Evolutionary conservation across 2,113 vertebrate species (phyloP).

Genomic region (Fregetta grallaria): DNA sequence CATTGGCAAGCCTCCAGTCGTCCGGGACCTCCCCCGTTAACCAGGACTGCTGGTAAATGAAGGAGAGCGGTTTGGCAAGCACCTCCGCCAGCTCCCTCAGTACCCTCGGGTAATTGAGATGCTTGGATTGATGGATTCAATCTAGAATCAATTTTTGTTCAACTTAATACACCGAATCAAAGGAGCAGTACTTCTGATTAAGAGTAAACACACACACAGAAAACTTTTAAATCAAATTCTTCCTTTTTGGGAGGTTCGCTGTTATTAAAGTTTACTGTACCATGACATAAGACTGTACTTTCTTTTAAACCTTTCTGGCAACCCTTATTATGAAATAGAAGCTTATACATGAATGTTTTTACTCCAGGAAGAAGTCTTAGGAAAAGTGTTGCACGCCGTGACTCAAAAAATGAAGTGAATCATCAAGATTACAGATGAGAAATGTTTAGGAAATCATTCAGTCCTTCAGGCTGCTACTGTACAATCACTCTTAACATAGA

Average conservation of each 20-base stretch:
- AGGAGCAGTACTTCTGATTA: slow-evolving; percentile 63
- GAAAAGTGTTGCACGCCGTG: not conserved
- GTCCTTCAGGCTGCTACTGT: not conserved
- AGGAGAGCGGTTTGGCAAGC: no score
- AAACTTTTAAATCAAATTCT: slow-evolving; percentile 68
- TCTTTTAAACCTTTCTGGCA: slow-evolving; percentile 50
- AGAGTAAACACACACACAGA: slow-evolving; percentile 40
- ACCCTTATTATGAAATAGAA: slow-evolving; percentile 42
- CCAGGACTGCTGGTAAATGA: no score
- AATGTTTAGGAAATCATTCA: not conserved
- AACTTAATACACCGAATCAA: slow-evolving; percentile 39
- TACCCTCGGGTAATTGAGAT: not conserved
- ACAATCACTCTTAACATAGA: not conserved
- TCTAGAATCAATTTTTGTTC: slow-evolving; percentile 65
- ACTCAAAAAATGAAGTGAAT: not conserved
- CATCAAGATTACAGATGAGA: not conserved
- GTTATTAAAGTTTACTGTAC: slow-evolving; percentile 69
- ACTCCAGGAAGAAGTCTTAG: not conserved
- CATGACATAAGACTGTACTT: slow-evolving; percentile 70
- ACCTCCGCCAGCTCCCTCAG: no score
- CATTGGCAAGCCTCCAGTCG: no score
- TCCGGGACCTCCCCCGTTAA: no score
- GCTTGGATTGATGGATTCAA: slow-evolving; percentile 58
- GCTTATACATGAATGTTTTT: not conserved
- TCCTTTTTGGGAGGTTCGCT: slow-evolving; percentile 28